Base-by-base conservation (phyloP, 2,888 invertebrate species). In the Neocrepidodera transversa region DNA sequence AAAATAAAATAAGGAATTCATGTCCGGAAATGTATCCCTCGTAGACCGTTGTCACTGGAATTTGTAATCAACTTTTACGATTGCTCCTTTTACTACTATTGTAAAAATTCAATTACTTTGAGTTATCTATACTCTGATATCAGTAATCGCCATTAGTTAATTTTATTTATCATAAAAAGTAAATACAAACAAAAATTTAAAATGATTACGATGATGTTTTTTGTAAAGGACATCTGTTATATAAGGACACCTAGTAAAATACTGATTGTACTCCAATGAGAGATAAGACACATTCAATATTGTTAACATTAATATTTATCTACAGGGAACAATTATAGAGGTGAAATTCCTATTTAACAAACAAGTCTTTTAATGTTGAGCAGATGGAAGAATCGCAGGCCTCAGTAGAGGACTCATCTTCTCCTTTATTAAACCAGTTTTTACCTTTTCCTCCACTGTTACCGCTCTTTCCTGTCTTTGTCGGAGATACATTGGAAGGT, bases 311-410 rank as follows among this genome's bases (percentile, higher is more conserved):
- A 56, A 71, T 70, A 62, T 45, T 42, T 32, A 18, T 20, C 20
- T 54, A 47, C 36, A 43, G 23, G 30, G 48, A 53, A 10, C 30
- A 38, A 40, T 13, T 52, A 45, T 18, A 36, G 20, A 8, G 14
- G n/a, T 10, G 18, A 11, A 8, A 14, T 23, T 36, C 50, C 81
- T 86, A 89, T 86, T 93, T 93, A 76, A 92, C 92, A 78, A 93
- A 93, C 50, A 93, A 86, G 80, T 93, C 92, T 80, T 93, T 93
- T 51, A 93, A 81, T 42, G 92, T 90, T 65, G 92, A 88, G 81
- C 92, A 92, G 68, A 93, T 84, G 23, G 90, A 89, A 36, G 91
- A 87, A 71, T 93, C 92, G 80, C 92, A 91, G 18, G 88, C 84
- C 69, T 90, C 90, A 57, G 84, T 79, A 23, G 66, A 43, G 6